Percentiles rank a stretch among this genome's conserved stretches.
These are phyloP conservation scores for Tholera decimalis DNA, from an alignment of 2,888 invertebrate species.

Conservation along the genomic window DNA sequence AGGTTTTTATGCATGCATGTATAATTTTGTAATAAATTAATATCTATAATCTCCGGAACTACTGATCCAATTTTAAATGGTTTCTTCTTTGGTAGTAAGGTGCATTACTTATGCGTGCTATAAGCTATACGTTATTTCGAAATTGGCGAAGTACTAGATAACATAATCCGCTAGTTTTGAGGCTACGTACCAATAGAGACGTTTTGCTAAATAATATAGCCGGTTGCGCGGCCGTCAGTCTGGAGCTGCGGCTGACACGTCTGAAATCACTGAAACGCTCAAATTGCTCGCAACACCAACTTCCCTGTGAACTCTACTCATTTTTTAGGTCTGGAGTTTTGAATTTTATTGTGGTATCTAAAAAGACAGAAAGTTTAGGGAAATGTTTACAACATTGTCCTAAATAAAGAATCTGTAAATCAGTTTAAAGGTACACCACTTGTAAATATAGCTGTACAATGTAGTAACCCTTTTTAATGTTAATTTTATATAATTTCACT, in stretches of 20 bases:
- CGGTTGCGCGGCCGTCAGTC: conserved; percentile 51
- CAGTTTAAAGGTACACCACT: too few species aligned
- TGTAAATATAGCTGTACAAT: too few species aligned
- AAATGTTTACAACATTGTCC: neutral
- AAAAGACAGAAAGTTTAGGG: neutral
- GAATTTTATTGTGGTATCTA: conserved; percentile 1
- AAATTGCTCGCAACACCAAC: conserved; percentile 51
- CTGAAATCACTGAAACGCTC: conserved; percentile 60
- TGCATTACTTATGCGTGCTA: too few species aligned
- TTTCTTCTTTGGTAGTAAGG: too few species aligned
- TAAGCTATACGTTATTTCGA: too few species aligned
- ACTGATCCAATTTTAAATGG: too few species aligned
- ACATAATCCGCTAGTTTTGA: conserved; percentile 15
- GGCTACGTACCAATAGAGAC: conserved; percentile 53
- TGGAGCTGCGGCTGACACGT: conserved; percentile 58
- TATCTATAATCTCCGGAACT: too few species aligned
- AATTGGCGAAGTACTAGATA: too few species aligned
- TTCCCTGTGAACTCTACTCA: conserved; percentile 32
- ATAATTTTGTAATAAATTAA: too few species aligned
- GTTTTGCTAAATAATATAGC: conserved; percentile 63
- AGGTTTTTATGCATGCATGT: too few species aligned
- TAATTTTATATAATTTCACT: too few species aligned
- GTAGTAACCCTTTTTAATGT: too few species aligned
- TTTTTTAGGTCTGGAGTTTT: conserved; percentile 27
- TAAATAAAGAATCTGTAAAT: neutral